A percentile compares a stretch with the other conserved stretches of the same genome.
Evolutionary conservation across 2,888 invertebrate species (phyloP).

Genomic region (Cabera pusaria): DNA sequence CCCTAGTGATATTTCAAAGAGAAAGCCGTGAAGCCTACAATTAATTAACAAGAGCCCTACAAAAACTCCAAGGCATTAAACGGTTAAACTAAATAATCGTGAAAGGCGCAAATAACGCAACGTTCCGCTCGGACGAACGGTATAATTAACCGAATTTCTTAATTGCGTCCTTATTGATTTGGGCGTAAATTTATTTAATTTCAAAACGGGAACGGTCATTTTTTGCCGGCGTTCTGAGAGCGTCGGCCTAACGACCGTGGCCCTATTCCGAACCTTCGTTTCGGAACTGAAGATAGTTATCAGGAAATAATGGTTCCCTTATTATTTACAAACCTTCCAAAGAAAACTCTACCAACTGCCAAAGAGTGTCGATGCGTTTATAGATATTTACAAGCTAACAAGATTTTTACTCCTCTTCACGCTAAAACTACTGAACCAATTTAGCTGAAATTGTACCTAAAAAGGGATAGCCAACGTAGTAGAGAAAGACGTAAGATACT

Average conservation of each 20-base stretch:
- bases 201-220: slow-evolving; percentile 33
- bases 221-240: slow-evolving; percentile 31
- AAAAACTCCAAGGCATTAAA: slow-evolving; percentile 19
- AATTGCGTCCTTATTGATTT: slow-evolving; percentile 52
- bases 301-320: too few relatives aligned
- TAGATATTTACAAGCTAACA: too few relatives aligned
- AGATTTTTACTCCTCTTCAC: too few relatives aligned
- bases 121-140: slow-evolving; percentile 37
- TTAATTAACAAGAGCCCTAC: slow-evolving; percentile 16
- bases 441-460: too few relatives aligned
- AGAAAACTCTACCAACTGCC: too few relatives aligned
- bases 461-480: too few relatives aligned
- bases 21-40: slow-evolving; percentile 12
- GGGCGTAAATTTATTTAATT: slow-evolving; percentile 41
- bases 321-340: too few relatives aligned
- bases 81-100: slow-evolving; percentile 24
- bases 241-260: slow-evolving; percentile 24
- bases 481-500: too few relatives aligned
- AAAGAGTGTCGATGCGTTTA: too few relatives aligned
- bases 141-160: slow-evolving; percentile 53
- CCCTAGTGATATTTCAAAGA: slow-evolving; percentile 22
- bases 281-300: slow-evolving; percentile 24
- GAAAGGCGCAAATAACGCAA: slow-evolving; percentile 32
- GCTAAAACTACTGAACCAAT: too few relatives aligned
- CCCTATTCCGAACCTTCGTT: slow-evolving; percentile 21